Base-by-base conservation (phyloP, 2,113 vertebrate species). In the Oxyruncus cristatus region DNA sequence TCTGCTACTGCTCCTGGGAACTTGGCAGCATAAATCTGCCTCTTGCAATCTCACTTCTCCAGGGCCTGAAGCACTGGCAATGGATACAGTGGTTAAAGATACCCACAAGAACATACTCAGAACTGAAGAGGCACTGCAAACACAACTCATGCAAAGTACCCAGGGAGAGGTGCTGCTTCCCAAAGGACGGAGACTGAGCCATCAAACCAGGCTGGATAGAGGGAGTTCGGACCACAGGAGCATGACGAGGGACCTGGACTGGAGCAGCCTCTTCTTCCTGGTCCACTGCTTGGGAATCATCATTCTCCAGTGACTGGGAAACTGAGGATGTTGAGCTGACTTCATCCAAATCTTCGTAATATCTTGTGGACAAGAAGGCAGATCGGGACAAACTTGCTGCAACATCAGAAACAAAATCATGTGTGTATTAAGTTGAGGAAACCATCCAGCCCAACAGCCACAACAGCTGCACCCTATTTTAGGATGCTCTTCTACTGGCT, bases 291-390 rank as follows among this genome's bases (percentile, higher is more conserved):
- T 96, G 98, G 2, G 94, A 16, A 6, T 98, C 98, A 10, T 99
- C 98, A 9, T 97, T 98, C 82, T 99, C 99, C 94, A 98, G 85
- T 0, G 98, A 98, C 92, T 99, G 99, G 12, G 98, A 98, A 39
- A 99, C 82, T 2, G 99, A 99, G 3, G 99, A 99, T 0, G 98
- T 98, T 11, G 99, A 99, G 96, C 99, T 99, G n/a, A 97, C 98
- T 37, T 99, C 99, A 58, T 99, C 99, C 97, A 99, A 84, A 92
- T 99, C 99, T 96, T 99, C 99, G 2, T 98, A 99, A 32, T 99
- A 99, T 92, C 98, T 98, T 5, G 99, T 99, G 8, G 99, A 99
- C 63, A 99, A 97, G 98, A 99, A 99, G 71, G 99, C 99, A 12
- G 99, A 99, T 39, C 99, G 98, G 26, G 98, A 99, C 83, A 99